These are phyloP conservation scores for Notodonta ziczac DNA, from an alignment of 2,888 invertebrate species.

Conservation along the genomic window DNA sequence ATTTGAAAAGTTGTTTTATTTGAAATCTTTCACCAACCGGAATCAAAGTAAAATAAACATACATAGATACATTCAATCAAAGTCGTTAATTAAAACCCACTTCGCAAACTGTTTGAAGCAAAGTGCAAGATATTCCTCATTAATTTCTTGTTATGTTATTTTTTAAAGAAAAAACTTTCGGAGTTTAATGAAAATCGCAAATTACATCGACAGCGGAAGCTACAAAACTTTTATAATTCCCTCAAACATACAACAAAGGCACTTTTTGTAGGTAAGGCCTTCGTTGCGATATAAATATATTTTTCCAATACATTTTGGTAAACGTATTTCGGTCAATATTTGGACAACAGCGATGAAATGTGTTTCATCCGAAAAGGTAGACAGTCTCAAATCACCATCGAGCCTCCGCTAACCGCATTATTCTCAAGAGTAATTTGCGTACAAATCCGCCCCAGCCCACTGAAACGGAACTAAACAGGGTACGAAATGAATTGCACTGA, in stretches of 20 bases:
- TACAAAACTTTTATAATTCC: conserved; percentile 14
- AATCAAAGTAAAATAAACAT: no score
- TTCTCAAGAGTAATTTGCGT: background rate
- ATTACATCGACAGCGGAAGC: conserved; percentile 13
- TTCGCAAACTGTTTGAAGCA: background rate
- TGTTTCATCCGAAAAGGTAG: no score
- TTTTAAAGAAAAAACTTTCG: conserved; percentile 15
- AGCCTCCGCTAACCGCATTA: background rate
- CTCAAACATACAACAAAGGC: conserved; percentile 7
- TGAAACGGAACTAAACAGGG: conserved; percentile 13
- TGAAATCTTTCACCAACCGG: no score
- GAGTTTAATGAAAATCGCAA: conserved; percentile 21
- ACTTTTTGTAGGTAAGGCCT: background rate
- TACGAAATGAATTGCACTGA: conserved; percentile 38
- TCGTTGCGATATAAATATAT: no score
- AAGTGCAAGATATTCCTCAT: conserved; percentile 11
- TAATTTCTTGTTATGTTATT: conserved; percentile 16
- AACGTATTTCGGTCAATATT: no score
- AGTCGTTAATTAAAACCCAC: background rate
- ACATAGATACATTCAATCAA: no score
- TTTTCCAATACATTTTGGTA: no score
- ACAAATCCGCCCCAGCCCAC: background rate
- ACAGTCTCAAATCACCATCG: no score
- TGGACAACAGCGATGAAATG: no score
- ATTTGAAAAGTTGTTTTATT: no score